Evolutionary conservation across 1,140 invertebrate genomes (phyloP).

Genomic region (Apis dorsata): DNA sequence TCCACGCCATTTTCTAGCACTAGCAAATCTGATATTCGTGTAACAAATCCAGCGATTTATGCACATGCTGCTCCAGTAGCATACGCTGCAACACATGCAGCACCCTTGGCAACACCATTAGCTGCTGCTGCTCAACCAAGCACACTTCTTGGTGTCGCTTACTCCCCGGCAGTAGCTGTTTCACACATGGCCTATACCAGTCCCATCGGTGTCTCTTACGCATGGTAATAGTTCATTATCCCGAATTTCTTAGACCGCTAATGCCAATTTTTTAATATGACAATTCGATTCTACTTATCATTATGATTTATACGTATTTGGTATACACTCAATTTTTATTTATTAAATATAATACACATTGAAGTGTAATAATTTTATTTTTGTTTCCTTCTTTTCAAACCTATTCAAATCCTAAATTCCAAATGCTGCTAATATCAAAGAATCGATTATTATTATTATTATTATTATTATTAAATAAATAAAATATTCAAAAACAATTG

Average conservation of each 20-base stretch:
- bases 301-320: background rate
- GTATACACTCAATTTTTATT: slow-evolving; percentile 5
- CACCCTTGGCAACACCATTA: slow-evolving; percentile 61
- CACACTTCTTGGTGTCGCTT: slow-evolving; percentile 75
- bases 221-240: slow-evolving; percentile 41
- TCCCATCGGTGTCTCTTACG: slow-evolving; percentile 81
- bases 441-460: background rate
- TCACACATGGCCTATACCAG: slow-evolving; percentile 85
- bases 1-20: slow-evolving; percentile 86
- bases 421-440: background rate
- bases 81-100: slow-evolving; percentile 60
- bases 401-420: no score
- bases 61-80: slow-evolving; percentile 68
- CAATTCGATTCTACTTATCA: background rate
- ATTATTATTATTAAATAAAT: background rate
- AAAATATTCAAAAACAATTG: background rate
- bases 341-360: slow-evolving; percentile 24
- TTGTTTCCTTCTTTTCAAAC: background rate
- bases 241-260: background rate
- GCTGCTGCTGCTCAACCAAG: slow-evolving; percentile 53
- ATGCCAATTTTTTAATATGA: background rate
- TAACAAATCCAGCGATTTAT: slow-evolving; percentile 82
- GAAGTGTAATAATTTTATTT: background rate
- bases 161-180: slow-evolving; percentile 85
- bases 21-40: slow-evolving; percentile 83